Base-by-base conservation (phyloP, 2,888 invertebrate genomes). In the Drosophila sordidula region DNA sequence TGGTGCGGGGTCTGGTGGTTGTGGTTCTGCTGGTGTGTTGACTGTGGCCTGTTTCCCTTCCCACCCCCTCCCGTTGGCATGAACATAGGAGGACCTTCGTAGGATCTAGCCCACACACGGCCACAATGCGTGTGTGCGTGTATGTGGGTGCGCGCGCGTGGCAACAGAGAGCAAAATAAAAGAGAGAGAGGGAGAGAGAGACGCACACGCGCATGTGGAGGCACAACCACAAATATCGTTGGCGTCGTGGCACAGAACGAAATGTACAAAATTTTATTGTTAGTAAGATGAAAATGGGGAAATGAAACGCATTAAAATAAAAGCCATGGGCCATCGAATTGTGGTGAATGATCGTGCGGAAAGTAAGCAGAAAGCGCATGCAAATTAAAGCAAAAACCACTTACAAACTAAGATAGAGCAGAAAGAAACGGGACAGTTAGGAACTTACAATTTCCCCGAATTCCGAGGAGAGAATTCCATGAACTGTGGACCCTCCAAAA, bases 31-130 rank as follows among this genome's bases (percentile, higher is more conserved):
- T 89, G 90, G 63, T 91, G 90, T 72, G 79, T 82, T 64, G 85
- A 78, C 66, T 83, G 83, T 87, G 62, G 77, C 67, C 87, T 87
- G 64, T 82, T 90, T 90, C 91, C 90, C 91, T 91, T 91, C 91
- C 91, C 91, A 91, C 90, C 91, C 89, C 91, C 91, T 90, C 90
- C 91, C 90, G 90, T 74, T 88, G 87, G 89, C 65, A 87, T 82
- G 89, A 83, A 91, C 91, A 91, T 91, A 87, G 90, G 87, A 90
- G 88, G 89, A 90, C 90, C 87, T 90, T 91, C 89, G 68, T 76
- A 78, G 80, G 89, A 88, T 86, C 91, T 90, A 49, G 55, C 68
- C 62, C 56, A 66, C 52, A 65, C 66, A 64, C 61, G 63, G 52
- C 55, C 26, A 18, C 9, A 49, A 11, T 9, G 38, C 22, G 41